Evolutionary conservation across 2,797 vertebrate species (phyloP).

Genomic region (Phrynocephalus vlangalii): DNA sequence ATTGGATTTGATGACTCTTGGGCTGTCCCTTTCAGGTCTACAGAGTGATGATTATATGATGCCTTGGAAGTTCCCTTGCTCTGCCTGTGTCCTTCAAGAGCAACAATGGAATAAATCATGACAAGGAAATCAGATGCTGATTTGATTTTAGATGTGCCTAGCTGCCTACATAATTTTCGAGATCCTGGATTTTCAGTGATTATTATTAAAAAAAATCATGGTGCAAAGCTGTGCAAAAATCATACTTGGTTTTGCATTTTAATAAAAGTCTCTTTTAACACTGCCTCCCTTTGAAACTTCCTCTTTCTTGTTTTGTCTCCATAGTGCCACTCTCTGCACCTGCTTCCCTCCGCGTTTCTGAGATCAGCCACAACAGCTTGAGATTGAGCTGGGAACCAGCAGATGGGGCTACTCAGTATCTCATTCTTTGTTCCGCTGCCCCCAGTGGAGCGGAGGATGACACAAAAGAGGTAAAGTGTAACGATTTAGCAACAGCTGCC

Average conservation of each 20-base stretch:
- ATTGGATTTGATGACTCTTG: too few relatives aligned
- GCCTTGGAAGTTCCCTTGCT: background rate
- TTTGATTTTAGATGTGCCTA: too few relatives aligned
- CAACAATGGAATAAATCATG: too few relatives aligned
- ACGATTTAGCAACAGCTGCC: rapidly evolving
- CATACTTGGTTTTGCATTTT: background rate
- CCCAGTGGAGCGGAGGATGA: constrained; percentile 56
- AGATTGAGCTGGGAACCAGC: constrained; percentile 86
- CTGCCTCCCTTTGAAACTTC: background rate
- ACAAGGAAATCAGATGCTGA: too few relatives aligned
- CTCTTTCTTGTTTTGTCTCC: constrained; percentile 4
- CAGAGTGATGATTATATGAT: too few relatives aligned
- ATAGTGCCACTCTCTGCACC: constrained; percentile 86
- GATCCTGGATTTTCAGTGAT: too few relatives aligned
- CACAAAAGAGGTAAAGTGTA: constrained; percentile 69
- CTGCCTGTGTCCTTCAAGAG: too few relatives aligned
- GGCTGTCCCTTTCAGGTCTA: too few relatives aligned
- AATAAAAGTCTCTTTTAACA: background rate
- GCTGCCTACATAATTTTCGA: too few relatives aligned
- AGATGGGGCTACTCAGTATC: constrained; percentile 87
- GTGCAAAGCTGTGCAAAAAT: too few relatives aligned
- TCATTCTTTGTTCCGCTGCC: constrained; percentile 80
- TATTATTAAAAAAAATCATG: too few relatives aligned
- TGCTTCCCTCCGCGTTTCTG: constrained; percentile 79
- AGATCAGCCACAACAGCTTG: constrained; percentile 85